phyloP scores from a whole-genome alignment of 2,113 vertebrate species.

The Pelvicachromis taeniatus region DNA sequence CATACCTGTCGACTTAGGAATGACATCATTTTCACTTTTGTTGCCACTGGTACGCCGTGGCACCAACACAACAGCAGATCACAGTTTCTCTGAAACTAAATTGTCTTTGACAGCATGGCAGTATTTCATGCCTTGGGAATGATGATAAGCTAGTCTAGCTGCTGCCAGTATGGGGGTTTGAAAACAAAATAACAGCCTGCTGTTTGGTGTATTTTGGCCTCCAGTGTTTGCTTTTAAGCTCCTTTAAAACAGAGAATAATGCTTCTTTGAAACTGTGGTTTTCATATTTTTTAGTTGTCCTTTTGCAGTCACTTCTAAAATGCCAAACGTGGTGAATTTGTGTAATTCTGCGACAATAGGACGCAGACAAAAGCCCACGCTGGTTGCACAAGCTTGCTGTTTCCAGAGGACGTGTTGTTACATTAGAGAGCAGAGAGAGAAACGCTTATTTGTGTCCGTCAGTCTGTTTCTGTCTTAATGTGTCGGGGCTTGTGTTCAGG shows the following conservation, averaged over 20 bases:
- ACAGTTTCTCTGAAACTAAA: neutral
- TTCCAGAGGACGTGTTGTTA: neutral
- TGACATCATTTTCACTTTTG: neutral
- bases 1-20: neutral
- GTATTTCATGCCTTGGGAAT: neutral
- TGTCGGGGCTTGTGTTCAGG: conserved; percentile 24
- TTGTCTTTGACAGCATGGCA: neutral
- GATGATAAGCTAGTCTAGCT: neutral
- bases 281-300: neutral
- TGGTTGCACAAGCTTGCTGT: neutral
- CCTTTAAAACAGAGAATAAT: neutral
- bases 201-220: neutral
- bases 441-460: neutral
- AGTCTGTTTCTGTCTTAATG: neutral
- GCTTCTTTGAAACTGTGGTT: neutral
- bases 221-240: neutral
- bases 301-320: neutral
- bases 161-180: neutral
- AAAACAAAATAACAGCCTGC: neutral
- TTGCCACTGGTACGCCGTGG: accelerated
- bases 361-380: neutral
- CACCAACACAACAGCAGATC: neutral
- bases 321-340: neutral
- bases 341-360: neutral
- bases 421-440: neutral